phyloP scores from a whole-genome alignment of 2,113 vertebrate species.

The Vicugna pacos region DNA sequence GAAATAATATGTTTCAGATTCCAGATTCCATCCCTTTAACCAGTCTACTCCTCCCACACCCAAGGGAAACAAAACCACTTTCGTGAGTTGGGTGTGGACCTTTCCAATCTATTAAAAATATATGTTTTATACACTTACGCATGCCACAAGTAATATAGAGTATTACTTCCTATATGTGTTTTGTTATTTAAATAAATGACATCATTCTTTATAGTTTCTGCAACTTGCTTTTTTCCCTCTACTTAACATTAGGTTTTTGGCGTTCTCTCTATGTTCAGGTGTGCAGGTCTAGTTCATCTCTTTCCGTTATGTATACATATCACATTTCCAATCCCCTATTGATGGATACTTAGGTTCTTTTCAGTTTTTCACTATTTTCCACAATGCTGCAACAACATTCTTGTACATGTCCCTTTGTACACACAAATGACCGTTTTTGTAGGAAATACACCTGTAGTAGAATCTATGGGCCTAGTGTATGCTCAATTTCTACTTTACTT shows the following conservation, averaged over 20 bases:
- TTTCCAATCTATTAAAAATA: neutral
- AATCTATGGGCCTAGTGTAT: neutral
- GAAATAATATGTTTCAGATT: slow-evolving; percentile 38
- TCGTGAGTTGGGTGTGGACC: neutral
- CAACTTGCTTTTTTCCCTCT: neutral
- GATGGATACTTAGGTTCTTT: slow-evolving; percentile 18
- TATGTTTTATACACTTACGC: neutral
- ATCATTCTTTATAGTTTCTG: slow-evolving; percentile 12
- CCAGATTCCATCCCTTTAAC: neutral
- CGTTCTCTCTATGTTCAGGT: neutral
- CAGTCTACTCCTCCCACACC: neutral
- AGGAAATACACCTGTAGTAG: neutral
- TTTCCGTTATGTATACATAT: neutral
- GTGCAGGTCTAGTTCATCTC: neutral
- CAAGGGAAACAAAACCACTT: slow-evolving; percentile 17
- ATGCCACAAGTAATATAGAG: neutral
- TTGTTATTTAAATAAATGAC: slow-evolving; percentile 36
- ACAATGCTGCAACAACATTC: neutral
- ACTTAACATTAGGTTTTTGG: neutral
- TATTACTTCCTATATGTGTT: neutral
- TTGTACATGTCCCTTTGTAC: neutral
- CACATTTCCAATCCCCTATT: neutral
- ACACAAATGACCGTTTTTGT: neutral
- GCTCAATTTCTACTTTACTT: neutral
- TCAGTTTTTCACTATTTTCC: neutral